These are phyloP conservation scores for Microctonus hyperodae DNA, from an alignment of 2,888 invertebrate species.

Conservation along the genomic window DNA sequence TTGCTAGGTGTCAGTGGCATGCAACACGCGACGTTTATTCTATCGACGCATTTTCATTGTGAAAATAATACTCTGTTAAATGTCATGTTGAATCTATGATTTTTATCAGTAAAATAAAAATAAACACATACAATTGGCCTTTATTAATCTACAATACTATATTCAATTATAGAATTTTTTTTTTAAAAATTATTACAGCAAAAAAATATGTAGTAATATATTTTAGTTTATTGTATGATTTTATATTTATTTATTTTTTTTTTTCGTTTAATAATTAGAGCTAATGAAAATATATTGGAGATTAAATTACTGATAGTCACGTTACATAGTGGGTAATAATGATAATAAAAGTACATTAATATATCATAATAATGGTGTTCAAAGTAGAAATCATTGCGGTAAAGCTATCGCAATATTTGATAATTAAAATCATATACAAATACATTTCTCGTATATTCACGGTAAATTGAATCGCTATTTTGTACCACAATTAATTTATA, in stretches of 20 bases:
- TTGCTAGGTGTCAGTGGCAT: constrained; percentile 2
- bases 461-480: not conserved
- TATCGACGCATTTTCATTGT: not conserved
- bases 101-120: not conserved
- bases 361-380: not conserved
- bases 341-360: not conserved
- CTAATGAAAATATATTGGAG: not conserved
- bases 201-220: not conserved
- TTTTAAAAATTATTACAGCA: not conserved
- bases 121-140: not conserved
- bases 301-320: not conserved
- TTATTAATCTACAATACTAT: not conserved
- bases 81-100: not conserved
- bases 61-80: not conserved
- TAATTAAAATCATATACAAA: not conserved
- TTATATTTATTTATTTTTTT: not conserved
- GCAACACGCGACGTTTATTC: not conserved
- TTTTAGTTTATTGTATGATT: not conserved
- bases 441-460: not conserved
- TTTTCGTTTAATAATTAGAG: not conserved
- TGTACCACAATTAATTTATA: not conserved
- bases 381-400: not conserved
- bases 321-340: not conserved
- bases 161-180: not conserved
- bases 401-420: not conserved